Evolutionary conservation across 2,888 invertebrate species (phyloP).

Genomic region (Deroplatys truncata): DNA sequence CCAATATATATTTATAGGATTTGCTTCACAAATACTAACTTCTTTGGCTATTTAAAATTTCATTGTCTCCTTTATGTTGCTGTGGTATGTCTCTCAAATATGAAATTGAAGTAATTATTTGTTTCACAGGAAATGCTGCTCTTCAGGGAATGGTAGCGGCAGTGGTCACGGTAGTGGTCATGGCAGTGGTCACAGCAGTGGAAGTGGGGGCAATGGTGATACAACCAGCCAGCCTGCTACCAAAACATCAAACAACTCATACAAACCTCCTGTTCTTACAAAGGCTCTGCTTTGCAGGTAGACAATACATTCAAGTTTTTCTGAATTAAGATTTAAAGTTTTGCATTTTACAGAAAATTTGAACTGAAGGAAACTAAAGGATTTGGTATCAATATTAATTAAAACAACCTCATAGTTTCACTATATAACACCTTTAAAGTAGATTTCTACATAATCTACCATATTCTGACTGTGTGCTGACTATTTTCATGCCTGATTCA

Average conservation of each 20-base stretch:
- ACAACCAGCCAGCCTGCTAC: constrained; percentile 51
- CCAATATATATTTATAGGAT: too few species aligned
- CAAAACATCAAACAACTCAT: constrained; percentile 41
- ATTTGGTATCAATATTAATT: too few species aligned
- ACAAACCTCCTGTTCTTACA: constrained; percentile 51
- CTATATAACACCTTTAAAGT: too few species aligned
- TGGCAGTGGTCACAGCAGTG: constrained; percentile 24
- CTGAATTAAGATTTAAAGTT: background rate
- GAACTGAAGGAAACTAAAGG: background rate
- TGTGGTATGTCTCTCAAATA: too few species aligned
- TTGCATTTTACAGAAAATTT: background rate
- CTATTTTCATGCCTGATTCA: too few species aligned
- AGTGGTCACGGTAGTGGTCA: constrained; percentile 22
- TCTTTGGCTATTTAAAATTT: too few species aligned
- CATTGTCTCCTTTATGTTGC: too few species aligned
- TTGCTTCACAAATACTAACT: too few species aligned
- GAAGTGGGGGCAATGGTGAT: constrained; percentile 43
- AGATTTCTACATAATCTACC: too few species aligned
- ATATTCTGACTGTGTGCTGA: too few species aligned
- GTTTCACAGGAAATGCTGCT: constrained; percentile 45
- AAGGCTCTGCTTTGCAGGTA: constrained; percentile 55
- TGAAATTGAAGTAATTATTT: background rate
- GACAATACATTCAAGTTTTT: background rate
- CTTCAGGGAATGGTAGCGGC: constrained; percentile 49
- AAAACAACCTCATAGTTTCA: too few species aligned